phyloP scores from a whole-genome alignment of 2,113 vertebrate genomes.

The Nothoprocta pentlandii region DNA sequence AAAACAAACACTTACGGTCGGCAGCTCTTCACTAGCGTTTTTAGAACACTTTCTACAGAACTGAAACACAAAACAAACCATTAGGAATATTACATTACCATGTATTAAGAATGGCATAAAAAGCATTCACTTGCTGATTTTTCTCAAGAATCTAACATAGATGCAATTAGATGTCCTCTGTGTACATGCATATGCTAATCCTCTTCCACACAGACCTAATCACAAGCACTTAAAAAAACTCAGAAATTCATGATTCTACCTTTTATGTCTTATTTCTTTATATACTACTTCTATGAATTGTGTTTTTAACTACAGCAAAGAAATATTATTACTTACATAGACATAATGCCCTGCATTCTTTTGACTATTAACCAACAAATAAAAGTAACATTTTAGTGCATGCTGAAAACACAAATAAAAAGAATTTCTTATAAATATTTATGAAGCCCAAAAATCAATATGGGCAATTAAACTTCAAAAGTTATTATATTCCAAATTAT shows the following conservation, averaged over 20 bases:
- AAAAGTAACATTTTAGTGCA: neutral
- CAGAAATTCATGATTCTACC: neutral
- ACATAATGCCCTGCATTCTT: conserved; percentile 10
- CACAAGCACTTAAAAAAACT: neutral
- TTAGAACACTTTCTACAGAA: conserved; percentile 94
- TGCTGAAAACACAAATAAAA: neutral
- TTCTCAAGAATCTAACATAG: conserved; percentile 37
- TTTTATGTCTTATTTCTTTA: neutral
- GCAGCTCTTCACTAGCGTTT: conserved; percentile 95
- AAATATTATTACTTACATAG: neutral
- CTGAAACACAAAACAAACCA: conserved; percentile 73
- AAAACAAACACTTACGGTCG: conserved; percentile 89
- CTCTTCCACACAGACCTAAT: conserved; percentile 41
- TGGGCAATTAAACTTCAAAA: neutral
- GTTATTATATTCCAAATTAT: neutral
- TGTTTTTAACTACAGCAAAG: neutral
- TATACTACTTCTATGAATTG: too few relatives aligned
- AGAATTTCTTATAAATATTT: neutral
- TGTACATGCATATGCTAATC: conserved; percentile 77
- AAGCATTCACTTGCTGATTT: conserved; percentile 30
- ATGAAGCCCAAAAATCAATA: neutral
- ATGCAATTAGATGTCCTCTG: conserved; percentile 71
- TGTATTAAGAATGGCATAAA: conserved; percentile 37
- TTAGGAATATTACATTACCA: neutral
- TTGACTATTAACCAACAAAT: conserved; percentile 6